Evolutionary conservation across 2,113 vertebrate genomes (phyloP), one percentile per base, ranked within the genome.

Genomic region (Gobius niger): DNA sequence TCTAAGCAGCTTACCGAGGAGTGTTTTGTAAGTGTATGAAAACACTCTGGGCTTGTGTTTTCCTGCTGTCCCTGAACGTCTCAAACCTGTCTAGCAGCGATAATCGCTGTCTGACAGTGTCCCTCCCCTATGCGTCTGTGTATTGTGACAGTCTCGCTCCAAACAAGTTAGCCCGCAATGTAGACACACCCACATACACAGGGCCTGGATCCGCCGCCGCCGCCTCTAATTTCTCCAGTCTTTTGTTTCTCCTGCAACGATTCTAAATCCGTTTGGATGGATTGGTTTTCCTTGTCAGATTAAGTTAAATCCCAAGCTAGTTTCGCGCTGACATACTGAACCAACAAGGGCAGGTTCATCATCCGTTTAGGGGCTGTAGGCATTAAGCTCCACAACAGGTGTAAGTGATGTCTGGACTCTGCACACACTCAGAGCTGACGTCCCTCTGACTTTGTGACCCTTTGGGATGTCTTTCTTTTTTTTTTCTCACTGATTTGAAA

Each of bases 131-230:
- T 42, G 63, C 67, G 44, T 41, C 70, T 76, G 24, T 2, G 24
- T 34, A 83, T 80, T 63, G 67, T 78, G 72, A 73, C 51, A 19
- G 15, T 67, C 60, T 47, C 66, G 74, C 76, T 70, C 67, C 75
- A 85, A 91, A 88, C 86, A 77, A 88, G 90, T 90, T 82, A 56
- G 56, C 66, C 85, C 75, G 5, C 85, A 83, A 67, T 84, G 65
- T 74, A 53, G 84, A 76, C 85, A 86, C 81, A 72, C 83, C 82
- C 83, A 75, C 69, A 24, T 6, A 16, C 15, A 44, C 41, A 9
- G 4, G 50, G 42, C 19, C 77, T 44, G 51, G 47, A 18, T 59
- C 15, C 24, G 54, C 72, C 41, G 14, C 15, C 24, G 54, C 72
- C 41, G 14, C 8, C 13, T n/a, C 63, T 54, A 1, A 0, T 44